These are phyloP conservation scores for Eupithecia inturbata DNA, from an alignment of 2,888 invertebrate genomes.

Conservation along the genomic window DNA sequence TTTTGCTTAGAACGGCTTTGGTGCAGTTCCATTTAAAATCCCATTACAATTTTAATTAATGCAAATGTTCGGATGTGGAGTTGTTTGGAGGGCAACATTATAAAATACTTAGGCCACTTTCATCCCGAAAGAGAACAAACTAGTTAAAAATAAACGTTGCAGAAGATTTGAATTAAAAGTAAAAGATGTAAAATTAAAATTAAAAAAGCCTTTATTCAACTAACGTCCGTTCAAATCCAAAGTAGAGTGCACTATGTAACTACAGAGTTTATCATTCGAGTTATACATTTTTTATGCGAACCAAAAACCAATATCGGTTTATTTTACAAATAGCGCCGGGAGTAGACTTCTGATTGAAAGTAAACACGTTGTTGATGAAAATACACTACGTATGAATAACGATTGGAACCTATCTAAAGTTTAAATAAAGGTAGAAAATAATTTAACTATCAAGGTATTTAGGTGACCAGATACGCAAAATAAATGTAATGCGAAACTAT, in stretches of 20 bases:
- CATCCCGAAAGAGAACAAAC: no score
- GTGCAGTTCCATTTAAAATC: no score
- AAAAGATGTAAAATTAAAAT: no score
- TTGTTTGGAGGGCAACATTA: no score
- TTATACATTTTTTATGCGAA: constrained; percentile 2
- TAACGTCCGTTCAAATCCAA: neutral
- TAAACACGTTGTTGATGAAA: neutral
- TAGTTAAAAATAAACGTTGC: no score
- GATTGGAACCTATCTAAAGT: neutral
- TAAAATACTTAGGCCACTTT: no score
- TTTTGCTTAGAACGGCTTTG: no score
- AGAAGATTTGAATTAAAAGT: no score
- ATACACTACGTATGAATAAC: neutral
- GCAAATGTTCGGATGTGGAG: no score
- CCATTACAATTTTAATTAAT: no score
- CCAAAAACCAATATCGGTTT: constrained; percentile 7
- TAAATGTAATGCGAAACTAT: neutral
- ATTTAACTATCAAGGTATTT: neutral
- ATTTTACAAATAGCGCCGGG: neutral
- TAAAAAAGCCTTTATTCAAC: neutral
- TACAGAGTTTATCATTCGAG: neutral
- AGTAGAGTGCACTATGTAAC: neutral
- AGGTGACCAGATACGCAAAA: neutral
- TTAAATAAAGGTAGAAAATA: neutral
- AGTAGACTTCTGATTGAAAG: neutral